phyloP scores from a whole-genome alignment of 2,113 vertebrate genomes.

The Trematomus loennbergii region DNA sequence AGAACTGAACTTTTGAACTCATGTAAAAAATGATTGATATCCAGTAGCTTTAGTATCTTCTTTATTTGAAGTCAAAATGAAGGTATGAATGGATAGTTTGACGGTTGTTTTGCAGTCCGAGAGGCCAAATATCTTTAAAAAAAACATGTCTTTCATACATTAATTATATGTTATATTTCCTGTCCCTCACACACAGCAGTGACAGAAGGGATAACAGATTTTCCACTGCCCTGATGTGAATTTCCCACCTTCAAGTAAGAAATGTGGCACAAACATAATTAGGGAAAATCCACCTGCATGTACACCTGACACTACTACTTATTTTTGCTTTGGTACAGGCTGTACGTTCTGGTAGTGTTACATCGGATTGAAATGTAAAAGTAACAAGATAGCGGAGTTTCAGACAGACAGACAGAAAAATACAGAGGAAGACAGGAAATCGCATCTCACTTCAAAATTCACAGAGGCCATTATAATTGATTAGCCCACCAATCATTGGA shows the following conservation, averaged over 20 bases:
- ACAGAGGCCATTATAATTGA: constrained; percentile 10
- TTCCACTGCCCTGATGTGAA: too few relatives aligned
- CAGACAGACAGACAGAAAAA: neutral
- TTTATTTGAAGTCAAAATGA: too few relatives aligned
- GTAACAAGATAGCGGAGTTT: neutral
- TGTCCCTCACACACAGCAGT: neutral
- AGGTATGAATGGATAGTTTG: too few relatives aligned
- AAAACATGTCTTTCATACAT: neutral
- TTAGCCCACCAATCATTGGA: constrained; percentile 40
- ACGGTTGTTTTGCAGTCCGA: too few relatives aligned
- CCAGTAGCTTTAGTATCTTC: neutral
- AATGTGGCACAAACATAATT: neutral
- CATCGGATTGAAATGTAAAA: neutral
- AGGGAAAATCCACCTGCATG: neutral
- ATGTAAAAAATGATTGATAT: neutral
- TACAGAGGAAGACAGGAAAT: constrained; percentile 2
- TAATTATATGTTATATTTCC: neutral
- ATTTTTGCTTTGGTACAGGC: neutral
- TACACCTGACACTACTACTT: neutral
- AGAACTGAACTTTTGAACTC: neutral
- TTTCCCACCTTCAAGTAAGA: neutral
- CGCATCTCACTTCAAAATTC: constrained; percentile 1
- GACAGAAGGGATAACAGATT: neutral
- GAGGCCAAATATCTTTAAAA: neutral
- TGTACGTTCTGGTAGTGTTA: neutral